phyloP scores from a whole-genome alignment of 2,113 vertebrate species.

The Zootoca vivipara region DNA sequence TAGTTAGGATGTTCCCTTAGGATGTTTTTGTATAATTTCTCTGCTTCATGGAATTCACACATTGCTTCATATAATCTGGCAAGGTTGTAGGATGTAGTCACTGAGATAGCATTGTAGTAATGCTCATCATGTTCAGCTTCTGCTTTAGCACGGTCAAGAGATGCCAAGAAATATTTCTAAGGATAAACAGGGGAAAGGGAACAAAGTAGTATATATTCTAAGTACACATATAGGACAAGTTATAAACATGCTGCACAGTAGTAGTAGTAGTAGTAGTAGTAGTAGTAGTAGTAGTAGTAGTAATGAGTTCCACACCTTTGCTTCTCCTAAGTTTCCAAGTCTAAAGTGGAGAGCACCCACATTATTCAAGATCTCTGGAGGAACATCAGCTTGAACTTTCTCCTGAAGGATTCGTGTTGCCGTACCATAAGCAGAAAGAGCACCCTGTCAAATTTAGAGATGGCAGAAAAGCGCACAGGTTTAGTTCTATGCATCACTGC shows the following conservation, averaged over 20 bases:
- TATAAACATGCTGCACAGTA: background rate
- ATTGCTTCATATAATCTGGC: slow-evolving; percentile 96
- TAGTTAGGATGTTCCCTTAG: slow-evolving; percentile 98
- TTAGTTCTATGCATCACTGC: background rate
- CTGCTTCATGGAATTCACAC: slow-evolving; percentile 98
- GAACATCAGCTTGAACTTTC: slow-evolving; percentile 97
- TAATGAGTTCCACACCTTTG: slow-evolving; percentile 82
- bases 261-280: background rate
- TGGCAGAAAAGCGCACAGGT: background rate
- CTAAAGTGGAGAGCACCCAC: slow-evolving; percentile 97
- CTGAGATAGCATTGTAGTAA: slow-evolving; percentile 99
- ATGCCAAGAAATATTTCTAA: slow-evolving; percentile 97
- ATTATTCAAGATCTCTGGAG: slow-evolving; percentile 97
- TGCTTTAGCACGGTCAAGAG: slow-evolving; percentile 95
- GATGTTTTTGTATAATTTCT: slow-evolving; percentile 98
- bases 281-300: background rate
- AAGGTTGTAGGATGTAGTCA: slow-evolving; percentile 97
- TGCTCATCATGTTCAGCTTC: slow-evolving; percentile 98
- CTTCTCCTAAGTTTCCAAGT: slow-evolving; percentile 96
- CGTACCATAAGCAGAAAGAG: slow-evolving; percentile 95
- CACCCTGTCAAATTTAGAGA: slow-evolving; percentile 77
- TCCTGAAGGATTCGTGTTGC: slow-evolving; percentile 98
- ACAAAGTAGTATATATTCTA: slow-evolving; percentile 24
- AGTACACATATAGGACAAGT: background rate
- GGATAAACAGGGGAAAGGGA: slow-evolving; percentile 42